Percentiles rank a stretch among this genome's conserved stretches.
phyloP scores from a whole-genome alignment of 2,888 invertebrate species.

The Sphaeridia pumilis region DNA sequence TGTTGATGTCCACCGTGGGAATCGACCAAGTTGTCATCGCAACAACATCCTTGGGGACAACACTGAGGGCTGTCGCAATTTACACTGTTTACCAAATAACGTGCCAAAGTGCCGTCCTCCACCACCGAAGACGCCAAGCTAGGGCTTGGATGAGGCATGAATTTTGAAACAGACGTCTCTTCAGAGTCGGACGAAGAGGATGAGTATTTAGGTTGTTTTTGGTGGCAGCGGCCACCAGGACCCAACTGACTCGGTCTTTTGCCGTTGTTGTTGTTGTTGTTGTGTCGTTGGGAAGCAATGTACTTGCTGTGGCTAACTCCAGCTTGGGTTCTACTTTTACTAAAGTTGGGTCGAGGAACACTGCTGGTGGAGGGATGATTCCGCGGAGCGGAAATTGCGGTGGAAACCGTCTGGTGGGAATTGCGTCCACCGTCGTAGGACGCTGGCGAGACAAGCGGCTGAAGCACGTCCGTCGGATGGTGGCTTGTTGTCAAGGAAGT shows the following conservation, averaged over 20 bases:
- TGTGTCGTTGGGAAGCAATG: no score
- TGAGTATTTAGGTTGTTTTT: neutral
- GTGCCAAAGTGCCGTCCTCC: neutral
- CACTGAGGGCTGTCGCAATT: neutral
- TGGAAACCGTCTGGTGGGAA: slow-evolving; percentile 6
- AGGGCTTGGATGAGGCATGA: neutral
- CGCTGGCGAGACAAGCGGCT: slow-evolving; percentile 4
- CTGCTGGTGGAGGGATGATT: neutral
- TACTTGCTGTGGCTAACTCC: no score
- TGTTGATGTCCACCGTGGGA: neutral
- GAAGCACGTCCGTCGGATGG: slow-evolving; percentile 19
- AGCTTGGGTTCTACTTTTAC: no score
- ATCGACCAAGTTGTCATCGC: neutral
- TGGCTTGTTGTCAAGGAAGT: slow-evolving; percentile 29
- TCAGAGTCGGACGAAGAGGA: neutral
- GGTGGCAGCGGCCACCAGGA: neutral
- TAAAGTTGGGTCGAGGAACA: neutral
- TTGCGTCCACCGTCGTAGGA: slow-evolving; percentile 12
- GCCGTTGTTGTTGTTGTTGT: no score
- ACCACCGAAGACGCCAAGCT: no score
- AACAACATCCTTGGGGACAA: neutral
- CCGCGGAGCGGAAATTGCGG: slow-evolving; percentile 8
- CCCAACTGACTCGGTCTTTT: neutral
- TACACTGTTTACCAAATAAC: slow-evolving; percentile 10
- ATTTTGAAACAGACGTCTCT: neutral